These are phyloP conservation scores for Ostrea edulis DNA, from an alignment of 1,140 invertebrate genomes.

Conservation along the genomic window DNA sequence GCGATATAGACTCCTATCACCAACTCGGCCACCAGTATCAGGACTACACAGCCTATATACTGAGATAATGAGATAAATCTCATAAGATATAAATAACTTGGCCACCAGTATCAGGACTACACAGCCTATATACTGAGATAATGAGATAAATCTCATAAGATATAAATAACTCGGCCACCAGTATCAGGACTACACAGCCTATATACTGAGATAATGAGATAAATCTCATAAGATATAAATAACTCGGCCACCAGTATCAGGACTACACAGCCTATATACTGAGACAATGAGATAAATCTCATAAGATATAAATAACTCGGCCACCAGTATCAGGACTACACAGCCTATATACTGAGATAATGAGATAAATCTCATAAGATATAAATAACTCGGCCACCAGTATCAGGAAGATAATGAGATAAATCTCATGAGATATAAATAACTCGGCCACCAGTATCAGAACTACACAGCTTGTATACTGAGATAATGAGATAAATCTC, in stretches of 20 bases:
- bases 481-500: conserved; percentile 58
- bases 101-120: conserved; percentile 86
- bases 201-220: too few relatives aligned
- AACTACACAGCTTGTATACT: conserved; percentile 87
- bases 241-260: too few relatives aligned
- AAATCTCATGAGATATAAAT: conserved; percentile 80
- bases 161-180: conserved; percentile 86
- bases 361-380: too few relatives aligned
- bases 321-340: too few relatives aligned
- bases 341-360: too few relatives aligned
- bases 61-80: conserved; percentile 68
- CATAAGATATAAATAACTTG: conserved; percentile 83
- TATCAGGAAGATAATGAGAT: conserved; percentile 82
- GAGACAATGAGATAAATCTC: too few relatives aligned
- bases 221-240: too few relatives aligned
- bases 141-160: conserved; percentile 37
- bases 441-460: conserved; percentile 86
- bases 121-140: conserved; percentile 85
- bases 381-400: conserved; percentile 86
- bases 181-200: conserved; percentile 81
- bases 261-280: too few relatives aligned
- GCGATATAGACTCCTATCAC: conserved; percentile 88
- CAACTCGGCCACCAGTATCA: conserved; percentile 86
- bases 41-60: conserved; percentile 87
- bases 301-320: too few relatives aligned